Evolutionary conservation across 2,113 vertebrate species (phyloP).

Genomic region (Petrocephalus zakoni): DNA sequence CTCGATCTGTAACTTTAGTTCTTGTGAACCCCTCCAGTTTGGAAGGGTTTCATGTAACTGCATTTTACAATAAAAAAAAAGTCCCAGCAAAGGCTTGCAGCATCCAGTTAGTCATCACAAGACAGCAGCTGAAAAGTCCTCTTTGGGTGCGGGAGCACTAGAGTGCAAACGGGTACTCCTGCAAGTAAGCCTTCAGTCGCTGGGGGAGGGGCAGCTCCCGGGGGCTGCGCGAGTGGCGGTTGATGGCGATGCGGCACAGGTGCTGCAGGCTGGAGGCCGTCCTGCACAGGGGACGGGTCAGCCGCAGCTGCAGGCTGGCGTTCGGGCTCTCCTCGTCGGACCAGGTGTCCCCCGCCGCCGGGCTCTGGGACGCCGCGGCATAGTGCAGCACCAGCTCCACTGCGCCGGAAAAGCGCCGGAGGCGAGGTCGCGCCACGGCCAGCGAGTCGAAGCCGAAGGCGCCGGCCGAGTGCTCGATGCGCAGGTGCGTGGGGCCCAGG

Average conservation of each 20-base stretch:
- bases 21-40: not conserved
- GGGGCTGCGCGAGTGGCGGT: slow-evolving; percentile 32
- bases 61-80: not conserved
- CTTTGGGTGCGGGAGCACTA: slow-evolving; percentile 14
- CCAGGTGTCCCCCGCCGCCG: not conserved
- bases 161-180: slow-evolving; percentile 43
- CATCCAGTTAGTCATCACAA: not conserved
- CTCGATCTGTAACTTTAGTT: not conserved
- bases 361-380: slow-evolving; percentile 25
- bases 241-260: slow-evolving; percentile 39
- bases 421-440: slow-evolving; percentile 38
- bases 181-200: slow-evolving; percentile 37
- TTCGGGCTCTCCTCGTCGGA: not conserved
- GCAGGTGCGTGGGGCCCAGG: slow-evolving; percentile 44
- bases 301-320: slow-evolving; percentile 34
- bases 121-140: not conserved
- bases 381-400: slow-evolving; percentile 46
- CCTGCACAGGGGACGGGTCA: slow-evolving; percentile 34
- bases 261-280: slow-evolving; percentile 37
- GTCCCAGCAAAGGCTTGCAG: not conserved
- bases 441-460: slow-evolving; percentile 45
- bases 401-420: slow-evolving; percentile 36
- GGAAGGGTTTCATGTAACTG: not conserved
- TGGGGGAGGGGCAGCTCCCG: slow-evolving; percentile 36
- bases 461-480: slow-evolving; percentile 35